A percentile compares a stretch with the other conserved stretches of the same genome.
Conservation (phyloP, 92 coral and sea anemone genomes). For the Epizoanthus ramosus region DNA sequence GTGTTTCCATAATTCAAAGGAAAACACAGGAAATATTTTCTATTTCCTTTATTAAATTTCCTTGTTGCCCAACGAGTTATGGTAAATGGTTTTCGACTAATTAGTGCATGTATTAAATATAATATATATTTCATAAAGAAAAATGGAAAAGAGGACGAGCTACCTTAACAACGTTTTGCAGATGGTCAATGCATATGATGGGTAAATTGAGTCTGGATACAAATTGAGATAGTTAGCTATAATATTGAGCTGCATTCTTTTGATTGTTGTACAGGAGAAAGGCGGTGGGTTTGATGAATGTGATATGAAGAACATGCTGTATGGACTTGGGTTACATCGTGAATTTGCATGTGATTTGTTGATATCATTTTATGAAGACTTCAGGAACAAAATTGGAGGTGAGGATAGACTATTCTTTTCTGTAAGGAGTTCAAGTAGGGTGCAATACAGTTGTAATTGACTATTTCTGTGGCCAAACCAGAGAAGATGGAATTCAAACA, state of each 20-base stretch:
- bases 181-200: too few relatives aligned
- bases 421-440: not conserved
- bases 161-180: not conserved
- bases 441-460: not conserved
- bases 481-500: too few relatives aligned
- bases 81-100: too few relatives aligned
- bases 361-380: conserved; percentile 61
- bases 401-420: not conserved
- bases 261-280: conserved; percentile 51
- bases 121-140: too few relatives aligned
- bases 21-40: too few relatives aligned
- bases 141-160: too few relatives aligned
- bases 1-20: too few relatives aligned
- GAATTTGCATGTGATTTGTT: conserved; percentile 48
- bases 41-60: too few relatives aligned
- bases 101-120: too few relatives aligned
- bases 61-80: too few relatives aligned
- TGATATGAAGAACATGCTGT: conserved; percentile 77
- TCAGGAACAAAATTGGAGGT: conserved; percentile 69
- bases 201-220: too few relatives aligned
- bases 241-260: not conserved
- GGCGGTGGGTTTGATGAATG: conserved; percentile 55
- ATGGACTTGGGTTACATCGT: conserved; percentile 72
- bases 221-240: not conserved
- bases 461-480: too few relatives aligned